Evolutionary conservation across 2,888 invertebrate genomes (phyloP).

Genomic region (Mythimna impura): DNA sequence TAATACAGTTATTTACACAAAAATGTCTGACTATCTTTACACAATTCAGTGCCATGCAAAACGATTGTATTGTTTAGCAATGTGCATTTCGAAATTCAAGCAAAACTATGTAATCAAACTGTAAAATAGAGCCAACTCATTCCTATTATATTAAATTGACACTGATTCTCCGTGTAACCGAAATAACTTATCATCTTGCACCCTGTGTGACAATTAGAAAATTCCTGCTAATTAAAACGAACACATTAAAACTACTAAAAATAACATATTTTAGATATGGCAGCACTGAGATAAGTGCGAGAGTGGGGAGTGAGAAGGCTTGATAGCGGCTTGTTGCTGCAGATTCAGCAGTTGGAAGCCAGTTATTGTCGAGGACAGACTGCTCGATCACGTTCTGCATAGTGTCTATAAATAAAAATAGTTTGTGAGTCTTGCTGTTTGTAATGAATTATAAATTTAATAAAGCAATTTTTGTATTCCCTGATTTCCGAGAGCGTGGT

Average conservation of each 20-base stretch:
- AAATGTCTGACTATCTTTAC: too few species aligned
- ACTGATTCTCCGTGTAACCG: slow-evolving; percentile 56
- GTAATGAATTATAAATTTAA: not conserved
- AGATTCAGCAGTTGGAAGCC: slow-evolving; percentile 87
- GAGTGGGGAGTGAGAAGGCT: slow-evolving; percentile 74
- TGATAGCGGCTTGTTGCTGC: slow-evolving; percentile 76
- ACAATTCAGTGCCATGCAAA: slow-evolving; percentile 20
- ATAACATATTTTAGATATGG: slow-evolving; percentile 73
- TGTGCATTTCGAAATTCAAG: slow-evolving; percentile 36
- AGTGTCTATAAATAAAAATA: slow-evolving; percentile 76
- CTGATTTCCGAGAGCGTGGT: not conserved
- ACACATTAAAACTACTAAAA: slow-evolving; percentile 68
- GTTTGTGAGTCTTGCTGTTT: not conserved
- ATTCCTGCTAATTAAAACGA: slow-evolving; percentile 66
- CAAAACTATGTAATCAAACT: slow-evolving; percentile 42
- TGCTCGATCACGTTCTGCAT: slow-evolving; percentile 89
- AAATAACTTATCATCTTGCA: slow-evolving; percentile 83
- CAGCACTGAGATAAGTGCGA: slow-evolving; percentile 74
- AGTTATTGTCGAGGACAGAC: slow-evolving; percentile 89
- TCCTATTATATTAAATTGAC: slow-evolving; percentile 69
- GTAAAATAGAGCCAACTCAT: slow-evolving; percentile 34
- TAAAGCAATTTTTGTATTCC: not conserved
- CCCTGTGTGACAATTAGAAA: slow-evolving; percentile 67
- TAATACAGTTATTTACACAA: not conserved
- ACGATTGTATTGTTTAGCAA: not conserved